Percentiles rank a stretch among this genome's conserved stretches.
Conservation (phyloP, 1,140 invertebrate species). For the Gryon sp. region DNA sequence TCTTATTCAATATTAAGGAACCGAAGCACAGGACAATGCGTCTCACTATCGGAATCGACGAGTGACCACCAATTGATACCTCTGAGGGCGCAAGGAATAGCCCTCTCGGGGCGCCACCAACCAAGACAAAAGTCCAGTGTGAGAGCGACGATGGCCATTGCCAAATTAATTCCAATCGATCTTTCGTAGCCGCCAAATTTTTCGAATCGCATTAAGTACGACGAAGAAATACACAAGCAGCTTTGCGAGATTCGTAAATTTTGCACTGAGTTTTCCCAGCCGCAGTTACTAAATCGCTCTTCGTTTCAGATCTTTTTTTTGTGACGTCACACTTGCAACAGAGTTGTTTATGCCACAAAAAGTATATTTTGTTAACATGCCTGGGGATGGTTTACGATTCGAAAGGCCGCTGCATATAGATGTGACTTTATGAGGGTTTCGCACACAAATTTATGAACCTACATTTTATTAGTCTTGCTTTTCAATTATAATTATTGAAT, state of each 20-base stretch:
- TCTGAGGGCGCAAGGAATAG: conserved; percentile 49
- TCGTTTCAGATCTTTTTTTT: conserved; percentile 38
- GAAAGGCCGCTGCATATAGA: conserved; percentile 38
- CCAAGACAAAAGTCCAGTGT: conserved; percentile 33
- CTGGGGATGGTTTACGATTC: conserved; percentile 44
- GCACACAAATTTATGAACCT: conserved; percentile 14
- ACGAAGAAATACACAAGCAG: conserved; percentile 43
- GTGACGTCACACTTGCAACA: conserved; percentile 46
- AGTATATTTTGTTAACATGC: conserved; percentile 55
- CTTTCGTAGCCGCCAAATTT: conserved; percentile 11
- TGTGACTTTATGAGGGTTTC: conserved; percentile 26
- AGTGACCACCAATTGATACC: conserved; percentile 61
- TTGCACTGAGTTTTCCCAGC: conserved; percentile 26
- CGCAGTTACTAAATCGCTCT: conserved; percentile 47
- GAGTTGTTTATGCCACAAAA: conserved; percentile 40
- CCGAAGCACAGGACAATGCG: conserved; percentile 54
- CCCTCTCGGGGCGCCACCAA: conserved; percentile 51
- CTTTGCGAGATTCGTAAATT: conserved; percentile 45
- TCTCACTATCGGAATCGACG: conserved; percentile 62
- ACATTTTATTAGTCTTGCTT: conserved; percentile 34
- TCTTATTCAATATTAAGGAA: conserved; percentile 66
- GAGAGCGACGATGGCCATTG: conserved; percentile 17
- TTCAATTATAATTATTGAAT: too few relatives aligned
- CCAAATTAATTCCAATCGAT: conserved; percentile 62
- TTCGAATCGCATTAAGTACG: conserved; percentile 42